Conservation (phyloP, 1,140 invertebrate genomes). For the Magallana gigas region DNA sequence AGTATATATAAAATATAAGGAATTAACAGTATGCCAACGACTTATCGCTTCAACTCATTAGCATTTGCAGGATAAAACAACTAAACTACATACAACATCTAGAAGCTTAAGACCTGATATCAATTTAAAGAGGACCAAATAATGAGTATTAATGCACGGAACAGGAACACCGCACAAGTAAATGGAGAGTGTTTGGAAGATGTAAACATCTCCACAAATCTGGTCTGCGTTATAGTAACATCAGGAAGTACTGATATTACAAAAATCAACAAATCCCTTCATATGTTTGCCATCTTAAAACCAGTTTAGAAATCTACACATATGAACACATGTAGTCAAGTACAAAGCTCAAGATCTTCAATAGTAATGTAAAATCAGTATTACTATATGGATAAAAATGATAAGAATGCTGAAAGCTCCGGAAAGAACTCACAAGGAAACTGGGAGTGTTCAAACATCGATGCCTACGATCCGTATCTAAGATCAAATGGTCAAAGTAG, state of each 20-base stretch:
- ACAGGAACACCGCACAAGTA: background rate
- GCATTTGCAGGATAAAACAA: conserved; percentile 5
- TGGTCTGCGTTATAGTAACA: background rate
- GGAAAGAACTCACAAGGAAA: too few species aligned
- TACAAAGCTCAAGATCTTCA: conserved; percentile 12
- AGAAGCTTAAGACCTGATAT: background rate
- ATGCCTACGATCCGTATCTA: background rate
- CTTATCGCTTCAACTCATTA: background rate
- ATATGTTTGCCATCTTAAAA: conserved; percentile 36
- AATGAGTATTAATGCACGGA: background rate
- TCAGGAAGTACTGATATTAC: conserved; percentile 14
- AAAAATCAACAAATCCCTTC: conserved; percentile 15
- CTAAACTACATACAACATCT: background rate
- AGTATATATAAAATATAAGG: too few species aligned
- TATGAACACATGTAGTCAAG: background rate
- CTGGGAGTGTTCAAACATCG: too few species aligned
- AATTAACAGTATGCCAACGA: background rate
- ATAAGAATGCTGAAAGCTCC: conserved; percentile 13
- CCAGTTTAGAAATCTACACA: background rate
- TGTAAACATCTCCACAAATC: background rate
- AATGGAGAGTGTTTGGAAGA: background rate
- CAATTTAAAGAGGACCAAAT: background rate
- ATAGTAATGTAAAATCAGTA: conserved; percentile 45
- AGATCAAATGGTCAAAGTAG: conserved; percentile 38
- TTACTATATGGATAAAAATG: conserved; percentile 27